Percentiles rank a stretch among this genome's conserved stretches.
phyloP scores from a whole-genome alignment of 2,888 invertebrate species.

The Cetonia aurata region DNA sequence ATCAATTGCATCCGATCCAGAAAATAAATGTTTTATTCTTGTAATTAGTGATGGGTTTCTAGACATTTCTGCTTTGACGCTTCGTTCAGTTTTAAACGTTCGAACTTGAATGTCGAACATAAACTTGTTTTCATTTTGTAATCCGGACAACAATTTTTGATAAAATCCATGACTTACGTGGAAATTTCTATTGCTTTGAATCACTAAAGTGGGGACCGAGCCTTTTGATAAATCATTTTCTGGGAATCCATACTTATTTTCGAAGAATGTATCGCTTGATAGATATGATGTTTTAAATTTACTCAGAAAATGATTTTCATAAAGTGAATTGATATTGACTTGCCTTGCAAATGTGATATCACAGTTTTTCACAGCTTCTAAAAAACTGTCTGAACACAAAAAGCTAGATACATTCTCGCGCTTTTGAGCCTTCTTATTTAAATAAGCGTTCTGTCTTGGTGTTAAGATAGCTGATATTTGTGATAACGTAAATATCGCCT shows the following conservation, averaged over 20 bases:
- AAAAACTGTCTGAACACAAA: conserved; percentile 66
- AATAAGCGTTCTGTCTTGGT: conserved; percentile 63
- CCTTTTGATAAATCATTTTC: conserved; percentile 56
- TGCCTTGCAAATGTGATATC: conserved; percentile 63
- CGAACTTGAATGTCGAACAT: conserved; percentile 72
- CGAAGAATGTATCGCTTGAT: conserved; percentile 65
- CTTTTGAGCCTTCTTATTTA: conserved; percentile 60
- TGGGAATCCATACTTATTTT: conserved; percentile 66
- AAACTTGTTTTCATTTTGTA: conserved; percentile 58
- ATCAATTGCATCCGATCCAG: conserved; percentile 52
- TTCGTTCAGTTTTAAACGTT: conserved; percentile 85
- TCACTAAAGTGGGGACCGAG: conserved; percentile 57
- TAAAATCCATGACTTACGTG: conserved; percentile 59
- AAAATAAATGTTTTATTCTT: conserved; percentile 73
- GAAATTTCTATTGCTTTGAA: conserved; percentile 55
- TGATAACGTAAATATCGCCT: conserved; percentile 65
- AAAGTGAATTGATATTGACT: conserved; percentile 58
- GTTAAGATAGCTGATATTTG: conserved; percentile 66
- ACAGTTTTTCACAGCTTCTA: conserved; percentile 65
- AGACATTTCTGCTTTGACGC: conserved; percentile 76
- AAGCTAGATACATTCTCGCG: conserved; percentile 57
- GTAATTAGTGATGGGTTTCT: conserved; percentile 80
- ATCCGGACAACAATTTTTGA: conserved; percentile 57
- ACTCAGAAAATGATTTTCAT: conserved; percentile 60
- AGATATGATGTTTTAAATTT: conserved; percentile 64